These are phyloP conservation scores for Andrena hattorfiana DNA, from an alignment of 2,888 invertebrate genomes.

Conservation along the genomic window DNA sequence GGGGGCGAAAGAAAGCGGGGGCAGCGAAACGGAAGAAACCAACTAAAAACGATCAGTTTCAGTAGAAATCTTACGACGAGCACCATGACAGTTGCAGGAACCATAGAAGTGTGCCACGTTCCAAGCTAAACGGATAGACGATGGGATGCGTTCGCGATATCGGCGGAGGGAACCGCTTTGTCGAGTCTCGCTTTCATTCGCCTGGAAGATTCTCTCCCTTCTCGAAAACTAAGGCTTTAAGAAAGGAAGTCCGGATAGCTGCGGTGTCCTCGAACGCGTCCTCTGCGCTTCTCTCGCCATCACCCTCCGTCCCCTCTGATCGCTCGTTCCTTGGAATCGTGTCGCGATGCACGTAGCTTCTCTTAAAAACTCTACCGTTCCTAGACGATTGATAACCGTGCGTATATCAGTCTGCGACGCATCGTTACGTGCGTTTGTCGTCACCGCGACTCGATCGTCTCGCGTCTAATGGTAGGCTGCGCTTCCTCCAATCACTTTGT, in stretches of 20 bases:
- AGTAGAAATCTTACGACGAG: constrained; percentile 53
- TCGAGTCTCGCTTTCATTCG: constrained; percentile 8
- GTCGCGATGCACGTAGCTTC: constrained; percentile 63
- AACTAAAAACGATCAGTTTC: constrained; percentile 54
- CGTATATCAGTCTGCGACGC: constrained; percentile 78
- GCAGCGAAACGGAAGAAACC: constrained; percentile 47
- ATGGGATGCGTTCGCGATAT: constrained; percentile 12
- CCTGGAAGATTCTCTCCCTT: neutral
- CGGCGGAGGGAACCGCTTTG: constrained; percentile 21
- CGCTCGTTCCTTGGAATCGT: constrained; percentile 50
- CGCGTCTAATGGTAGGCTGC: constrained; percentile 76
- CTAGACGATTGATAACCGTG: constrained; percentile 66
- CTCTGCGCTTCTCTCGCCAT: constrained; percentile 22
- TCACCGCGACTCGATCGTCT: constrained; percentile 66
- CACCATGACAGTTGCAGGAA: constrained; percentile 60
- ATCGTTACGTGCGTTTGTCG: constrained; percentile 65
- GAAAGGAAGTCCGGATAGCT: constrained; percentile 49
- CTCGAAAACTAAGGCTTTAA: constrained; percentile 39
- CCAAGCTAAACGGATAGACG: constrained; percentile 52
- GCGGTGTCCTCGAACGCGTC: constrained; percentile 36
- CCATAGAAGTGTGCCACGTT: constrained; percentile 51
- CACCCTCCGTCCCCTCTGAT: constrained; percentile 13
- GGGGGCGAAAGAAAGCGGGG: neutral
- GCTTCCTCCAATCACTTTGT: constrained; percentile 67
- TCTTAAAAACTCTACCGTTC: constrained; percentile 50